These are phyloP conservation scores for Frankliniella fusca DNA, from an alignment of 2,888 invertebrate species.

Conservation along the genomic window DNA sequence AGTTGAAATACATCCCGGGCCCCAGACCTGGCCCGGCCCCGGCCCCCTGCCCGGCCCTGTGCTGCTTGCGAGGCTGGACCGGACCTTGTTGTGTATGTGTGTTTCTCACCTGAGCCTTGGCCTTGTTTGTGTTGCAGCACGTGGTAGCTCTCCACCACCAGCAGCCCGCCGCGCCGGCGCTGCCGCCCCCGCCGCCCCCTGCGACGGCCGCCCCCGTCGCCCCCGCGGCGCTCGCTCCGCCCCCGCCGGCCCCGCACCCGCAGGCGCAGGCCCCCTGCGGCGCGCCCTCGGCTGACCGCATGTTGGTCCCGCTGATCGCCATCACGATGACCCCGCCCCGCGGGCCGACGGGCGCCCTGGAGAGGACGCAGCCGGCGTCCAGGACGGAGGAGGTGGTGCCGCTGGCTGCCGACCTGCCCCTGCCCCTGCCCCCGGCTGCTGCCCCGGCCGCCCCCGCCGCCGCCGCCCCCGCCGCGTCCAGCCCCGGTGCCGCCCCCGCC, in stretches of 20 bases:
- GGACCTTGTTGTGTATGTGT: not conserved
- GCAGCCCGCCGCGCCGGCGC: constrained; percentile 44
- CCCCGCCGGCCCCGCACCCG: constrained; percentile 28
- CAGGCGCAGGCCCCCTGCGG: constrained; percentile 29
- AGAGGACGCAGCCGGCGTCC: constrained; percentile 43
- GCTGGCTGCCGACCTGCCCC: constrained; percentile 36
- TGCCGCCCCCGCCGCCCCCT: constrained; percentile 43
- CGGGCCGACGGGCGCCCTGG: constrained; percentile 43
- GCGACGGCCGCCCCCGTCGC: constrained; percentile 40
- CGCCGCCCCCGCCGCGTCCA: not conserved
- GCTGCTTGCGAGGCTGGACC: no score
- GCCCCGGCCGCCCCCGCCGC: constrained; percentile 32
- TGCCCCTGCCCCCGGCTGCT: constrained; percentile 39
- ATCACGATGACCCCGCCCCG: constrained; percentile 39
- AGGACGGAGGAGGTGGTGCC: constrained; percentile 42
- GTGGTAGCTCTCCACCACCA: constrained; percentile 41
- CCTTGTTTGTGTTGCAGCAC: not conserved
- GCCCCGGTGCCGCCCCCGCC: not conserved
- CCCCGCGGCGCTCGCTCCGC: constrained; percentile 39
- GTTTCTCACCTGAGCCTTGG: not conserved
- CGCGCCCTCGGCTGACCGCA: constrained; percentile 3
- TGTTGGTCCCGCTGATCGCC: constrained; percentile 40
- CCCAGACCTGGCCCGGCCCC: no score
- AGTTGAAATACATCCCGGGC: no score
- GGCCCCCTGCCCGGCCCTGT: no score